Evolutionary conservation across 2,888 invertebrate species (phyloP).

Genomic region (Cephalotes varians): DNA sequence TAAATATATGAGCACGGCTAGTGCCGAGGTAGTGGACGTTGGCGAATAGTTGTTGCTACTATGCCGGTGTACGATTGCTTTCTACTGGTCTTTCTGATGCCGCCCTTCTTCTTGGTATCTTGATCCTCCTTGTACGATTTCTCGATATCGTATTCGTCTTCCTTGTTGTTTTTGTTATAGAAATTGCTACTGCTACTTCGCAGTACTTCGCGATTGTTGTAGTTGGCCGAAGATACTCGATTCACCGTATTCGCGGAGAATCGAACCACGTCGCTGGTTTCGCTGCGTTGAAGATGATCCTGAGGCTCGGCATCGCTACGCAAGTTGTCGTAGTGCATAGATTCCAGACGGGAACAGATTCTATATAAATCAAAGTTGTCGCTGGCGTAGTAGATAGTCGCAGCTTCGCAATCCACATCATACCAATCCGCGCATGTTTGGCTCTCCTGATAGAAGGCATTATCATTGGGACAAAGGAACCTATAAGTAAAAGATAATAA

Average conservation of each 20-base stretch:
- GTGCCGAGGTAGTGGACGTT: constrained; percentile 72
- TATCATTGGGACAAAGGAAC: constrained; percentile 96
- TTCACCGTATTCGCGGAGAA: constrained; percentile 82
- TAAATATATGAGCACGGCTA: too few relatives aligned
- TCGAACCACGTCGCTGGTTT: constrained; percentile 86
- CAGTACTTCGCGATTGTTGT: constrained; percentile 79
- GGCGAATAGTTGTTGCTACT: constrained; percentile 71
- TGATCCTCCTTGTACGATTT: constrained; percentile 87
- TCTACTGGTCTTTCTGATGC: constrained; percentile 79
- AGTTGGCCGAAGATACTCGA: constrained; percentile 77
- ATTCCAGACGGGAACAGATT: constrained; percentile 90
- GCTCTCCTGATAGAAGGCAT: constrained; percentile 96
- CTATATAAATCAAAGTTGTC: constrained; percentile 95
- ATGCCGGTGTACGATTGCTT: constrained; percentile 77
- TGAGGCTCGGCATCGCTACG: constrained; percentile 83
- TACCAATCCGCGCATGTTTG: constrained; percentile 97
- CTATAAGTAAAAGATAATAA: constrained; percentile 84
- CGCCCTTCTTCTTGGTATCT: constrained; percentile 78
- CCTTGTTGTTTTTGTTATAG: constrained; percentile 85
- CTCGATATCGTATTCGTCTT: constrained; percentile 86
- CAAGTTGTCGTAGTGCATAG: constrained; percentile 83
- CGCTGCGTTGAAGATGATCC: constrained; percentile 84
- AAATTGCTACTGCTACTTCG: constrained; percentile 79
- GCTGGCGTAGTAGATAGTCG: constrained; percentile 92
- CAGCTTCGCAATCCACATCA: constrained; percentile 94